Percentiles rank a stretch among this genome's conserved stretches.
Conservation (phyloP, 2,888 invertebrate species). For the Melanostoma mellinum region DNA sequence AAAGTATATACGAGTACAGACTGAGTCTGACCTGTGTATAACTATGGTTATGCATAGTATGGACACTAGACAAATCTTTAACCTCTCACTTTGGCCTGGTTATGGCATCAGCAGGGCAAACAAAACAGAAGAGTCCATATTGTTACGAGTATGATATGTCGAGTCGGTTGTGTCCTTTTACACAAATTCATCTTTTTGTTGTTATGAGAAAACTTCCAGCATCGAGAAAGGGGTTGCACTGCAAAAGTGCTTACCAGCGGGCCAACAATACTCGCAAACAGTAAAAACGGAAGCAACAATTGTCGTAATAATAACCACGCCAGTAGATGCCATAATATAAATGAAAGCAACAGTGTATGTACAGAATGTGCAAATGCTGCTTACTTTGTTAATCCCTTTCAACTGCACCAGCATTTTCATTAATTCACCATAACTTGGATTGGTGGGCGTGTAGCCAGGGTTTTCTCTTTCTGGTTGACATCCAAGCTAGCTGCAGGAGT, state of each 20-base stretch:
- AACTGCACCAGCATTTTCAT: constrained; percentile 60
- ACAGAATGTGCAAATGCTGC: constrained; percentile 2
- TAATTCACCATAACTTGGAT: constrained; percentile 61
- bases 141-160: constrained; percentile 33
- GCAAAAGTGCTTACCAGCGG: constrained; percentile 33
- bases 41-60: constrained; percentile 50
- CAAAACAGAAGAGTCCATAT: constrained; percentile 36
- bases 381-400: constrained; percentile 39
- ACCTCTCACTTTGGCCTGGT: constrained; percentile 24
- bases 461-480: neutral
- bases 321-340: constrained; percentile 56
- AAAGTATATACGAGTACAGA: neutral
- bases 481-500: constrained; percentile 1
- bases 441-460: constrained; percentile 16
- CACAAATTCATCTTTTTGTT: constrained; percentile 5
- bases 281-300: constrained; percentile 59
- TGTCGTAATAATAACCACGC: constrained; percentile 68
- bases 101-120: constrained; percentile 14
- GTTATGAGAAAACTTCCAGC: constrained; percentile 34
- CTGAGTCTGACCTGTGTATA: constrained; percentile 28
- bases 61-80: constrained; percentile 37
- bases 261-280: constrained; percentile 31
- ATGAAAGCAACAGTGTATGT: constrained; percentile 56
- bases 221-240: constrained; percentile 54
- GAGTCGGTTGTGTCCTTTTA: neutral